phyloP scores from a whole-genome alignment of 2,113 vertebrate genomes.

The Tetraodon nigroviridis region DNA sequence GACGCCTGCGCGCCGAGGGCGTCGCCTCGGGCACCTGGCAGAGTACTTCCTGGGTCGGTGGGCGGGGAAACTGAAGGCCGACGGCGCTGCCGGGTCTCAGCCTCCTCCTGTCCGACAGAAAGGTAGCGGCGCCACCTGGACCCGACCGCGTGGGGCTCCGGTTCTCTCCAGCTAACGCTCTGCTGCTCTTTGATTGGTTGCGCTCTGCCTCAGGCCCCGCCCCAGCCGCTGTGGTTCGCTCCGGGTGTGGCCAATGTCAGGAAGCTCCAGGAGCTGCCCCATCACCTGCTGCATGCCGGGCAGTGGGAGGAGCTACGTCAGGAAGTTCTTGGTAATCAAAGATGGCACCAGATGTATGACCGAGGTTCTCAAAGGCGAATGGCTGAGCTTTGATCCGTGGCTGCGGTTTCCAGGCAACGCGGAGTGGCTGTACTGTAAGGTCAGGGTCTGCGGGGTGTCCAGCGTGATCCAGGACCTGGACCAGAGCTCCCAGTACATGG shows the following conservation, averaged over 20 bases:
- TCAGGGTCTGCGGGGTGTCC: constrained; percentile 62
- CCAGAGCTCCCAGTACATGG: constrained; percentile 57
- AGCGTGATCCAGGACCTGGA: constrained; percentile 75
- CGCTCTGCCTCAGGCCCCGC: constrained; percentile 60
- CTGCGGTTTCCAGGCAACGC: constrained; percentile 68
- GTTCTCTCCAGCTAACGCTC: too few species aligned
- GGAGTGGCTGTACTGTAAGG: constrained; percentile 80
- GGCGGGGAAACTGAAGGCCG: constrained; percentile 75
- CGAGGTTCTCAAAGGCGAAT: too few species aligned
- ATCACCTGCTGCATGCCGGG: constrained; percentile 72
- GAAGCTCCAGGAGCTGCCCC: constrained; percentile 78
- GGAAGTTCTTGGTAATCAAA: constrained; percentile 74
- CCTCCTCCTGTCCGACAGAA: constrained; percentile 76
- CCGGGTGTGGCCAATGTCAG: constrained; percentile 70
- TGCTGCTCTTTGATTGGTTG: too few species aligned
- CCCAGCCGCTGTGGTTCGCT: constrained; percentile 81
- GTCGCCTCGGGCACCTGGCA: constrained; percentile 63
- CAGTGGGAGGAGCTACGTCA: constrained; percentile 69
- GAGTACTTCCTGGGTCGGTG: constrained; percentile 81
- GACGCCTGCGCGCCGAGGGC: constrained; percentile 47
- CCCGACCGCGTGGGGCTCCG: too few species aligned
- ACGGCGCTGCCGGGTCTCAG: constrained; percentile 63
- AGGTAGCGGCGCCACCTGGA: constrained; percentile 51
- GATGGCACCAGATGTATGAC: too few species aligned
- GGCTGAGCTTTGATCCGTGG: too few species aligned